Evolutionary conservation across 2,888 invertebrate genomes (phyloP).

Genomic region (Trilocha varians): DNA sequence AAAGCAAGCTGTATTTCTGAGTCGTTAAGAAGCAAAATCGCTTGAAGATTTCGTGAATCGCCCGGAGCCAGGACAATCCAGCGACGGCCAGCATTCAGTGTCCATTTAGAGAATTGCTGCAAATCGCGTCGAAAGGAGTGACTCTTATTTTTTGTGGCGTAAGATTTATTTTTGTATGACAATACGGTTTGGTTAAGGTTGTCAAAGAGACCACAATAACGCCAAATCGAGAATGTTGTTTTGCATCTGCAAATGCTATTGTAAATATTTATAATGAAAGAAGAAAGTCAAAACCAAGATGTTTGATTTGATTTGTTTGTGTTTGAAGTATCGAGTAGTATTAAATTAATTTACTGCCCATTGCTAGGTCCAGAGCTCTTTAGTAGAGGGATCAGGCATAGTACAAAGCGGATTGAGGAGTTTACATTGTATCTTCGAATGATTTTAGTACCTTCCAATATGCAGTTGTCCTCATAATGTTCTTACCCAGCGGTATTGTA

Average conservation of each 20-base stretch:
- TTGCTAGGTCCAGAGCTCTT: background rate
- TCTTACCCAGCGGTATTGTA: too few species aligned
- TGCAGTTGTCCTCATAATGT: too few species aligned
- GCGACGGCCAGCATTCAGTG: conserved; percentile 37
- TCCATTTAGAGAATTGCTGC: conserved; percentile 30
- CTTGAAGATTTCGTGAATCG: conserved; percentile 13
- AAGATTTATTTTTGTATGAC: conserved; percentile 17
- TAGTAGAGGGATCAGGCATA: too few species aligned
- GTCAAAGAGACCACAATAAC: conserved; percentile 32
- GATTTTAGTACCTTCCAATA: too few species aligned
- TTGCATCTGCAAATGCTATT: conserved; percentile 20
- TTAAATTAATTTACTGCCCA: background rate
- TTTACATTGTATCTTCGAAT: too few species aligned
- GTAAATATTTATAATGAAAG: background rate
- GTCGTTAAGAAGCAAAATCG: conserved; percentile 22
- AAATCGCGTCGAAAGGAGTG: background rate
- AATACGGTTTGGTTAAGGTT: conserved; percentile 7
- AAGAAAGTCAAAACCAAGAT: background rate
- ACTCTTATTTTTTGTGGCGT: conserved; percentile 13
- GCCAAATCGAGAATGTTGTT: conserved; percentile 39
- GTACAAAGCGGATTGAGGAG: too few species aligned
- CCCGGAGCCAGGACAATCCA: conserved; percentile 39
- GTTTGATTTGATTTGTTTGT: conserved; percentile 2
- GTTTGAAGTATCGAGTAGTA: conserved; percentile 4
- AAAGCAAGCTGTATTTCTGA: conserved; percentile 23